Conservation (phyloP, 2,113 vertebrate genomes). For the Castor canadensis region DNA sequence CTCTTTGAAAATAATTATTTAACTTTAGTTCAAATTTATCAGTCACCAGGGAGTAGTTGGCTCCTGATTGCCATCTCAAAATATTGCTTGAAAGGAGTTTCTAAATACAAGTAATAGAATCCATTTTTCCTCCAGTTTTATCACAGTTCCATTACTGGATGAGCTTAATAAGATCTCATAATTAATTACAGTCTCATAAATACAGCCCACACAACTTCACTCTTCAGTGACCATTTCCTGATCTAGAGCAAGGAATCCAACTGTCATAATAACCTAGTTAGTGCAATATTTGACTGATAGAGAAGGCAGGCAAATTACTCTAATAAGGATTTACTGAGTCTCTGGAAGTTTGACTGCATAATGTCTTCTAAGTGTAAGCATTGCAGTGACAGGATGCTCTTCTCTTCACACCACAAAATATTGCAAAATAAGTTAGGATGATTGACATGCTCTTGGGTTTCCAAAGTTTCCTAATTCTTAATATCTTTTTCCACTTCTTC, state of each 20-base stretch:
- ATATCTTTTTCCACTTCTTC: constrained; percentile 36
- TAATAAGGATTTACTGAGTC: not conserved
- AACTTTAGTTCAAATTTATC: constrained; percentile 60
- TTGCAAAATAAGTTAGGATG: constrained; percentile 41
- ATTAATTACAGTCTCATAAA: not conserved
- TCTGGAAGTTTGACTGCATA: not conserved
- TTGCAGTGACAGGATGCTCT: not conserved
- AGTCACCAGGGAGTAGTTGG: constrained; percentile 41
- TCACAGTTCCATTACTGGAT: not conserved
- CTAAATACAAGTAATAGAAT: not conserved
- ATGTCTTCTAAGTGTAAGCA: not conserved
- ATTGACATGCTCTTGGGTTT: constrained; percentile 44
- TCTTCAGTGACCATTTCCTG: not conserved
- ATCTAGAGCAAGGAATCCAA: not conserved
- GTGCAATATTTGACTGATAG: not conserved
- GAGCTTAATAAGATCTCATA: not conserved
- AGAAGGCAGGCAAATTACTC: not conserved
- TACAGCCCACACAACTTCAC: not conserved
- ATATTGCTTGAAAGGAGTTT: constrained; percentile 28
- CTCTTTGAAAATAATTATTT: constrained; percentile 73
- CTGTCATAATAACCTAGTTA: not conserved
- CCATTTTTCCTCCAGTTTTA: not conserved
- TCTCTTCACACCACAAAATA: constrained; percentile 1
- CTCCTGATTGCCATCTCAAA: constrained; percentile 27
- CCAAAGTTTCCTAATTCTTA: constrained; percentile 37